Evolutionary conservation across 2,888 invertebrate genomes (phyloP), one percentile per base, ranked within the genome.

Genomic region (Syrista parreyssii): DNA sequence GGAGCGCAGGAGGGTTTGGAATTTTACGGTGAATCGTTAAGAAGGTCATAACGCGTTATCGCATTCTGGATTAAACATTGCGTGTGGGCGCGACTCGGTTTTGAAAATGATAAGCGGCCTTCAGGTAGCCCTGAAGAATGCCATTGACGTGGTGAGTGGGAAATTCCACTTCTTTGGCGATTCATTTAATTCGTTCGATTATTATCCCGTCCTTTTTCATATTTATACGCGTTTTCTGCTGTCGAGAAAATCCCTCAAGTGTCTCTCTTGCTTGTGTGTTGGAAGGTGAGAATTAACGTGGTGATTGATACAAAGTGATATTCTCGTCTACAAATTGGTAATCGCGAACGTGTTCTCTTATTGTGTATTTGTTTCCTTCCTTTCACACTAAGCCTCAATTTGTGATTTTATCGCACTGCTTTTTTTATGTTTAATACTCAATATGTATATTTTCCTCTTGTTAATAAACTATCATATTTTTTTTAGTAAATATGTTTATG

Each of bases 141-240:
- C 91, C 84, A 91, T 91, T 85, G 91, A 91, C 82, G 90, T 91
- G 90, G 91, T 91, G 84, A 91, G 91, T 89, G 81, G 12, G 9
- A 55, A 55, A 55, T 55, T 55, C 40, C 40, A 55, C 40, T 55
- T 55, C 23, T 55, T 55, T 55, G 40, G 15, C 23, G 40, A 71
- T 71, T 32, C 12, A 71, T 71, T 71, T 71, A 33, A 71, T 71
- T 71, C 33, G 71, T 71, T 23, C 6, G 23, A 15, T 71, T 15
- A 12, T 71, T 30, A 15, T 31, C 31, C 71, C 31, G 3, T 32
- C 12, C 1, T 69, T 30, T 23, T 69, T 30, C 1, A 69, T 31
- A 69, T 9, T 69, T 12, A 69, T 30, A 1, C 69, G 32, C 30
- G 32, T 69, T 69, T 69, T 4, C 69, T 69, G 69, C 30, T 69